Evolutionary conservation across 2,888 invertebrate species (phyloP).

Genomic region (Dryococelus australis): DNA sequence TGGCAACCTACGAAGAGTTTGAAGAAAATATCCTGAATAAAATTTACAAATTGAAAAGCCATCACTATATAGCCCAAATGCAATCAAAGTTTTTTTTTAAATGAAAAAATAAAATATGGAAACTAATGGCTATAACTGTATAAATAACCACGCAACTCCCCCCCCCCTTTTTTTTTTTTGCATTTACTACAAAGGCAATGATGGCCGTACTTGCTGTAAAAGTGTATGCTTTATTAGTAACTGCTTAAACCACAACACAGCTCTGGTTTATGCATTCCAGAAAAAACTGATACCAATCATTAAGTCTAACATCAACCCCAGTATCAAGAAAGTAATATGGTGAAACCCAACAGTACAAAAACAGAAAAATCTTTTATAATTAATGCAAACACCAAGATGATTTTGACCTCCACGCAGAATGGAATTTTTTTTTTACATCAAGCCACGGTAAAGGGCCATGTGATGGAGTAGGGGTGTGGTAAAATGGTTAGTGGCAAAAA

Average conservation of each 20-base stretch:
- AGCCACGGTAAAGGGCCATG: not conserved
- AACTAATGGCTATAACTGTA: not conserved
- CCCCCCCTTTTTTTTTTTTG: not conserved
- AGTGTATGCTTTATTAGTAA: not conserved
- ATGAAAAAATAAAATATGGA: not conserved
- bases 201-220: not conserved
- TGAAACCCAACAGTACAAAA: not conserved
- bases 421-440: not conserved
- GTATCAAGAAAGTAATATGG: not conserved
- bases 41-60: too few species aligned
- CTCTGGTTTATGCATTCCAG: not conserved
- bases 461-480: not conserved
- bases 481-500: conserved; percentile 2
- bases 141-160: not conserved
- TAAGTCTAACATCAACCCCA: too few species aligned
- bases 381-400: not conserved
- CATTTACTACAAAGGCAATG: not conserved
- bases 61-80: too few species aligned
- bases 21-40: too few species aligned
- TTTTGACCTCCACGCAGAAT: not conserved
- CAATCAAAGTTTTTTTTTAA: not conserved
- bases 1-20: too few species aligned
- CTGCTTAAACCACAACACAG: not conserved
- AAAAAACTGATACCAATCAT: not conserved
- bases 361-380: not conserved